Conservation (phyloP, 2,888 invertebrate genomes). For the Phorcus lineatus region DNA sequence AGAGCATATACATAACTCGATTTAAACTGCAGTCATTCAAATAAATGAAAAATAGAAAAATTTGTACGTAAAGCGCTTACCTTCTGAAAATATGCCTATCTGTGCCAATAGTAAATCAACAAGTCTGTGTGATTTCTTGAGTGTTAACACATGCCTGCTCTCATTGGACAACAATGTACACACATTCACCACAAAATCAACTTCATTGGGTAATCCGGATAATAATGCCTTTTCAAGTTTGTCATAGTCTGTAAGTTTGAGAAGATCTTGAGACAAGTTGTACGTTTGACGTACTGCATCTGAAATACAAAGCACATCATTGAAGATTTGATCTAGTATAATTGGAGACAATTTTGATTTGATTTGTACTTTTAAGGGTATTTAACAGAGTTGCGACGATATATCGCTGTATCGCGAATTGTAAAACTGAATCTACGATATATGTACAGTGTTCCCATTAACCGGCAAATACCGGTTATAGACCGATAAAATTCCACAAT, state of each 20-base stretch:
- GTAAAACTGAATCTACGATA: too few relatives aligned
- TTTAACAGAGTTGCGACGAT: too few relatives aligned
- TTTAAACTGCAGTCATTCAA: too few relatives aligned
- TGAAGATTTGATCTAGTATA: too few relatives aligned
- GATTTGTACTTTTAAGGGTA: too few relatives aligned
- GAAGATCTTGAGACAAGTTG: slow-evolving; percentile 83
- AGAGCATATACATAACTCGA: too few relatives aligned
- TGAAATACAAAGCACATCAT: slow-evolving; percentile 43
- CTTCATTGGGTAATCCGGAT: slow-evolving; percentile 98
- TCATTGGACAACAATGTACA: slow-evolving; percentile 96
- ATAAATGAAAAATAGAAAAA: too few relatives aligned
- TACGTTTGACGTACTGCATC: slow-evolving; percentile 79
- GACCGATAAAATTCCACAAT: too few relatives aligned
- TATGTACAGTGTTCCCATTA: too few relatives aligned
- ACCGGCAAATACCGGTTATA: too few relatives aligned
- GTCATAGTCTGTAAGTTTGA: slow-evolving; percentile 82
- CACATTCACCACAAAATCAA: slow-evolving; percentile 98
- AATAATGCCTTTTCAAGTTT: slow-evolving; percentile 91
- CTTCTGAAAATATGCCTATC: slow-evolving; percentile 93
- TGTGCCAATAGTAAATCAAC: slow-evolving; percentile 93
- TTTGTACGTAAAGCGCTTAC: slow-evolving; percentile 78
- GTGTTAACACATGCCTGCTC: slow-evolving; percentile 89
- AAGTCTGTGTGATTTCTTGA: slow-evolving; percentile 90
- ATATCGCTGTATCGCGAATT: too few relatives aligned
- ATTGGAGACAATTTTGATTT: too few relatives aligned